phyloP scores from a whole-genome alignment of 2,888 invertebrate genomes.

The Acanthosepion lycidas region DNA sequence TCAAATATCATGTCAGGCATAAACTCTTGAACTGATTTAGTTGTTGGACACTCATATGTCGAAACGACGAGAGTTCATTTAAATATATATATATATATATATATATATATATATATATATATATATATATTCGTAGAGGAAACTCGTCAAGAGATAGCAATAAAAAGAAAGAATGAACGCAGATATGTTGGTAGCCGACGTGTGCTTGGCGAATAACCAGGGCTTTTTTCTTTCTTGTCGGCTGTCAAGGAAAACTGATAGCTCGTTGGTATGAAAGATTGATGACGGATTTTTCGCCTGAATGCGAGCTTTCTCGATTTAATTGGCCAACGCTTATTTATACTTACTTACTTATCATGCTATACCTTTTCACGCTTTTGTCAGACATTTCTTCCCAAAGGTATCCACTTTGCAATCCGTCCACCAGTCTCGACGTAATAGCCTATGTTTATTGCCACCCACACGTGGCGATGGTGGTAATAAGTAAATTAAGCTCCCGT shows the following conservation, averaged over 20 bases:
- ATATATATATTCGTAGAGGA: too few relatives aligned
- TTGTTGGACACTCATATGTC: too few relatives aligned
- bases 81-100: too few relatives aligned
- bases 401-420: not conserved
- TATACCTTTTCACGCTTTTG: not conserved
- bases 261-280: not conserved
- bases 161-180: too few relatives aligned
- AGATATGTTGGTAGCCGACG: too few relatives aligned
- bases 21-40: too few relatives aligned
- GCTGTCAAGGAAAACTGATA: not conserved
- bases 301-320: not conserved
- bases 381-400: not conserved
- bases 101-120: too few relatives aligned
- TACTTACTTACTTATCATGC: not conserved
- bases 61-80: too few relatives aligned
- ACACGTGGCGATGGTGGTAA: conserved; percentile 2
- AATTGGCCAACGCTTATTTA: conserved; percentile 1
- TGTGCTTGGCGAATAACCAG: too few relatives aligned
- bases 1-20: too few relatives aligned
- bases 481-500: not conserved
- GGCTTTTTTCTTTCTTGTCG: not conserved
- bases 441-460: not conserved
- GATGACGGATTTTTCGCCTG: not conserved
- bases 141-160: too few relatives aligned
- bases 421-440: not conserved